Evolutionary conservation across 2,797 vertebrate species (phyloP), one percentile per base, ranked within the genome.

Genomic region (Scarus forsteni): DNA sequence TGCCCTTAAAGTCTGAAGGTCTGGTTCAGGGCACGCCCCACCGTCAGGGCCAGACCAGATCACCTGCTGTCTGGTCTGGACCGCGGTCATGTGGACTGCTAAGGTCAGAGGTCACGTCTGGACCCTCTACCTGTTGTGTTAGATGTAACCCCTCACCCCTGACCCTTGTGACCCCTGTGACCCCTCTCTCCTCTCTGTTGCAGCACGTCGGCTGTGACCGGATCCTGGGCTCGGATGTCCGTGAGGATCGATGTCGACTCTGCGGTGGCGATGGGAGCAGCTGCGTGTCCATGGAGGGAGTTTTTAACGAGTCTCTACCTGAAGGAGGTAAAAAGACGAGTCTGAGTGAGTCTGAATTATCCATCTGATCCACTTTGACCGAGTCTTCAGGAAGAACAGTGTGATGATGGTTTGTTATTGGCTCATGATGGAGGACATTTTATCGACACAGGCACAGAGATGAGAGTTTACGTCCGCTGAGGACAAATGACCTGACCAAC

Each of bases 131-230:
- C 82, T 88, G 85, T 89, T 88, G 81, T 80, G 83, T 92, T 89
- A 85, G 73, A 82, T 66, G 75, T 84, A 81, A 88, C 82, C 81
- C 71, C 78, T 84, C 56, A 79, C 77, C 78, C 38, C 0, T 84
- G 84, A 85, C 74, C 85, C 77, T 0, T 13, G 42, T n/a, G n/a
- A n/a, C n/a, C n/a, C n/a, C n/a, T n/a, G 34, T 65, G 68, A 86
- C 85, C 71, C 83, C 80, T 85, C 76, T 74, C 56, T 78, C 4
- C 68, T 85, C 70, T 83, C 55, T 60, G 66, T 54, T 46, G 59
- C 89, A 99, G 98, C 98, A 99, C 0, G 97, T 99, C 51, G 98
- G 98, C 79, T 99, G 98, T 0, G 98, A 99, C 88, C 95, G 97
- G 9, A 92, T 98, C 74, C 94, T 99, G 49, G 95, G 96, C 86